Percentiles rank a stretch among this genome's conserved stretches.
phyloP scores from a whole-genome alignment of 1,140 invertebrate genomes.

The Drosophila jambulina region DNA sequence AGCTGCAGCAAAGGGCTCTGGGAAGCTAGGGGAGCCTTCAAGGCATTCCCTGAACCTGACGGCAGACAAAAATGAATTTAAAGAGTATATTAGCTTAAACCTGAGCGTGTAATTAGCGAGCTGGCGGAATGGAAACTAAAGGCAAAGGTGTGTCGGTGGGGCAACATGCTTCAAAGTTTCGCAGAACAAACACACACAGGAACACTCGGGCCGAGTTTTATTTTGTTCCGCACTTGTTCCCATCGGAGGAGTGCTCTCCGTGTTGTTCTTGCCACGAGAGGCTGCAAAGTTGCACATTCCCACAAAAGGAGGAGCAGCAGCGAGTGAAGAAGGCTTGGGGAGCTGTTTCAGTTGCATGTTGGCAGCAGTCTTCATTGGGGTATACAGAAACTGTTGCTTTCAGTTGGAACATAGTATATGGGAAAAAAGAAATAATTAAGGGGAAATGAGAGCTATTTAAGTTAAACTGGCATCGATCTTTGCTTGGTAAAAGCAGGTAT shows the following conservation, averaged over 20 bases:
- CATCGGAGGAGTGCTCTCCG: conserved; percentile 35
- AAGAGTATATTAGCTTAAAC: conserved; percentile 39
- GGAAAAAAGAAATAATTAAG: not conserved
- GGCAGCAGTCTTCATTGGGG: conserved; percentile 22
- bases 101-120: conserved; percentile 35
- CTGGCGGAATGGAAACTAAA: not conserved
- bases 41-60: conserved; percentile 27
- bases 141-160: not conserved
- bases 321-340: conserved; percentile 18
- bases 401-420: too few relatives aligned
- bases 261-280: conserved; percentile 43
- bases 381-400: conserved; percentile 1
- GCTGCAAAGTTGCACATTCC: conserved; percentile 34
- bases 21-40: too few relatives aligned
- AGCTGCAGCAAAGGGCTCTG: conserved; percentile 21
- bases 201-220: conserved; percentile 28
- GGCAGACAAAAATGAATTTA: conserved; percentile 23
- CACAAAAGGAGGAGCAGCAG: conserved; percentile 6
- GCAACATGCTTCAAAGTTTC: conserved; percentile 28
- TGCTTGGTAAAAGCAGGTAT: not conserved
- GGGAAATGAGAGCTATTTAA: not conserved
- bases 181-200: conserved; percentile 6
- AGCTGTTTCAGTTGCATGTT: conserved; percentile 21
- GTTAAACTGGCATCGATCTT: not conserved
- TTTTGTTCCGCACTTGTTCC: conserved; percentile 28